A percentile compares a stretch with the other conserved stretches of the same genome.
Evolutionary conservation across 2,888 invertebrate genomes (phyloP).

Genomic region (Polydesmus complanatus): DNA sequence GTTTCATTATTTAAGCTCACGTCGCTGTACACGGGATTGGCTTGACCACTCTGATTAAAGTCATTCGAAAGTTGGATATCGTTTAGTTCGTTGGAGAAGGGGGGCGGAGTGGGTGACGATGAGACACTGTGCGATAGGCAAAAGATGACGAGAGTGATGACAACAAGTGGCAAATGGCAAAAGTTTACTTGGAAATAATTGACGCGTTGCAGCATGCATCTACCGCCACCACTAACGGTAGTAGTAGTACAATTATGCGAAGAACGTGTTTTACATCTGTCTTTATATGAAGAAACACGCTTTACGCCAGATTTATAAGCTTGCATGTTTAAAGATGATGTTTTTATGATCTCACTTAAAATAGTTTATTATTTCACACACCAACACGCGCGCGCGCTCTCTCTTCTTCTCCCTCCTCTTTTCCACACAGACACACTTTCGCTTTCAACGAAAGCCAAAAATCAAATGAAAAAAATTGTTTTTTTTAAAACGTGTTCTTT

Average conservation of each 20-base stretch:
- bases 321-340: neutral
- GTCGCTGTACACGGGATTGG: too few species aligned
- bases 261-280: neutral
- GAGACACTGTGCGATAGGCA: neutral
- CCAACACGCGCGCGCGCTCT: neutral
- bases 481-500: neutral
- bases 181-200: too few species aligned
- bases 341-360: neutral
- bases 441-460: neutral
- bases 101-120: neutral
- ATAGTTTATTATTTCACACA: neutral
- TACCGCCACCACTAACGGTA: neutral
- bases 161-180: too few species aligned
- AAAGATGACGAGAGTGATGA: neutral
- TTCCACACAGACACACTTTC: neutral
- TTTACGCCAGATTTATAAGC: neutral
- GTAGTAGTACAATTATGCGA: neutral
- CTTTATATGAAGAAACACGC: too few species aligned
- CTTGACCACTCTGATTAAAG: too few species aligned
- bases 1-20: too few species aligned
- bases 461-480: neutral
- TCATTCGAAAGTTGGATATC: too few species aligned
- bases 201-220: neutral
- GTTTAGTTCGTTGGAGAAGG: neutral
- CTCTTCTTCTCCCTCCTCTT: neutral